A percentile compares a stretch with the other conserved stretches of the same genome.
phyloP scores from a whole-genome alignment of 2,113 vertebrate genomes.

The Alces alces region DNA sequence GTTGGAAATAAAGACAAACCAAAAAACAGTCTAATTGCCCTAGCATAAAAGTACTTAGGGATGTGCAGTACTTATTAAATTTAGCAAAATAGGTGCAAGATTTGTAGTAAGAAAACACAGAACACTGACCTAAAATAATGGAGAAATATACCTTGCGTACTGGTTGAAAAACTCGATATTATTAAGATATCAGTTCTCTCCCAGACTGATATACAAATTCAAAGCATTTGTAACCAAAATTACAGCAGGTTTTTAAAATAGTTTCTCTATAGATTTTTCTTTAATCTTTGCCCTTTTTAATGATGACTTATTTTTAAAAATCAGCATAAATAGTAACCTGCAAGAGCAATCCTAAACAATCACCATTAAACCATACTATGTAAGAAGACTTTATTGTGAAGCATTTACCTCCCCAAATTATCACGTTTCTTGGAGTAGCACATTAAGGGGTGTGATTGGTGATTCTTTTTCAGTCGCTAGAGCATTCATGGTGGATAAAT shows the following conservation, averaged over 20 bases:
- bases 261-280: too few relatives aligned
- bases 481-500: not conserved
- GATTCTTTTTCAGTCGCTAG: not conserved
- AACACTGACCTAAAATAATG: not conserved
- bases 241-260: not conserved
- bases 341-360: not conserved
- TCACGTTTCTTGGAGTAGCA: not conserved
- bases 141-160: not conserved
- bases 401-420: not conserved
- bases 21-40: not conserved
- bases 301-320: conserved; percentile 22
- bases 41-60: not conserved
- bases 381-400: not conserved
- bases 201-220: not conserved
- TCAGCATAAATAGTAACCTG: conserved; percentile 11
- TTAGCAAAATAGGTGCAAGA: not conserved
- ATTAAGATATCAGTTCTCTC: not conserved
- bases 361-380: not conserved
- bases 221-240: not conserved
- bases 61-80: not conserved
- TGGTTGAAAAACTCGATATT: not conserved
- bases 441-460: not conserved
- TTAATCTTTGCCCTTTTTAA: conserved; percentile 16
- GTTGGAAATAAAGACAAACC: not conserved
- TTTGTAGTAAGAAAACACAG: not conserved